phyloP scores from a whole-genome alignment of 2,888 invertebrate genomes.

The Yponomeuta cagnagella region DNA sequence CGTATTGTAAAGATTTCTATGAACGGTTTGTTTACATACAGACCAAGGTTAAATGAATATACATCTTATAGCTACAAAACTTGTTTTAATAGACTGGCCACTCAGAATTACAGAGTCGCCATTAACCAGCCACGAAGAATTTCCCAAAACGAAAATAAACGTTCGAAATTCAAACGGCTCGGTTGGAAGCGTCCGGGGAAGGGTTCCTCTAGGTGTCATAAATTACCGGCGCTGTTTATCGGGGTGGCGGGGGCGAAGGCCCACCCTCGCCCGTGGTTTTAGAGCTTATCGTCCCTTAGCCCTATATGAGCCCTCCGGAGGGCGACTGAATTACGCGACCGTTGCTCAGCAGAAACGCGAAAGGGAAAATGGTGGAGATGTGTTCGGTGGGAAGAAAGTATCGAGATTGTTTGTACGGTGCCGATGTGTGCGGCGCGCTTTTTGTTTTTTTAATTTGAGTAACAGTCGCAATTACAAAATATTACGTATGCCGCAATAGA shows the following conservation, averaged over 20 bases:
- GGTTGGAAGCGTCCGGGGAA: constrained; percentile 35
- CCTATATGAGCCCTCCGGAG: constrained; percentile 48
- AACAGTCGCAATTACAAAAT: too few relatives aligned
- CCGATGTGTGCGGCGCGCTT: background rate
- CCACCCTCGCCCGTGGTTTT: constrained; percentile 67
- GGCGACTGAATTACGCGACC: constrained; percentile 57
- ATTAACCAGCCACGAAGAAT: background rate
- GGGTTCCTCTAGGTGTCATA: constrained; percentile 60
- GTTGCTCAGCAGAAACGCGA: constrained; percentile 55
- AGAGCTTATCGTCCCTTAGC: constrained; percentile 66
- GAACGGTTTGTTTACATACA: too few relatives aligned
- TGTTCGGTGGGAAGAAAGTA: background rate
- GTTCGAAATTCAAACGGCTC: constrained; percentile 9
- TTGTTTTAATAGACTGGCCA: background rate
- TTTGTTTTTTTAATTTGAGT: too few relatives aligned
- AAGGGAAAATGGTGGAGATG: background rate
- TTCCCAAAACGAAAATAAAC: constrained; percentile 11
- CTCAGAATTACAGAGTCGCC: background rate
- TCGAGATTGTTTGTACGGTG: background rate
- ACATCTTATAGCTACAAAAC: too few relatives aligned
- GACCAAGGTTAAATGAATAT: too few relatives aligned
- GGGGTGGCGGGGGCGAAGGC: constrained; percentile 45
- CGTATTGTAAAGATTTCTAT: too few relatives aligned
- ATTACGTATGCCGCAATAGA: too few relatives aligned
- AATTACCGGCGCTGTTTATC: constrained; percentile 71